Evolutionary conservation across 2,113 vertebrate genomes (phyloP), one percentile per base, ranked within the genome.

Genomic region (Pycnonotus jocosus): DNA sequence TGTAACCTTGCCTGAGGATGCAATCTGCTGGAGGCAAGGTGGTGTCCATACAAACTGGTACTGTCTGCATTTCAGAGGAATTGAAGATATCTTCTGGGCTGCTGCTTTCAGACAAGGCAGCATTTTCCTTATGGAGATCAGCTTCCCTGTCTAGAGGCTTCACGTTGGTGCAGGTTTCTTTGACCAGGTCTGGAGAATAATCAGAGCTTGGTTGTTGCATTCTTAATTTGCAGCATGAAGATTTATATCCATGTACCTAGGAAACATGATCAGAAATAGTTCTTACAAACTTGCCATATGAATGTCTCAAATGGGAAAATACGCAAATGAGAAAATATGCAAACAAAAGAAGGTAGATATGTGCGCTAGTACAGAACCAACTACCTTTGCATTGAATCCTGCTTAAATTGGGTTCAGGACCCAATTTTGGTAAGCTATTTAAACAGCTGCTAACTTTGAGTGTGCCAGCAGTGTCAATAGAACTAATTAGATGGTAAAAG

Each of bases 131-230:
- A 33, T 11, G 31, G 50, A n/a, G 47, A 25, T 95, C 44, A 20
- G 16, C 56, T 84, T 90, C 64, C 4, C 6, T 71, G 11, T 85
- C 68, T 30, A 21, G 76, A 57, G 33, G 21, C 66, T 47, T 47
- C 12, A 37, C 0, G 0, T 35, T 70, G 19, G 56, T 27, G 42
- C 51, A 38, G 6, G 12, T 54, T 65, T 87, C 93, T 85, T 91
- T 58, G n/a, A 60, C n/a, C 61, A 80, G 81, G 33, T 92, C 76
- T 23, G 74, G 38, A 71, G 76, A 68, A 51, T 28, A 92, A 48
- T 85, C n/a, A 66, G 31, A 47, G 24, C 51, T 80, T 76, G 62
- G 27, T 57, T 88, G 60, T 60, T 97, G 94, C 94, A 95, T 97
- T 68, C 30, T 93, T 91, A 44, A 86, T 56, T 38, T 79, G 70